phyloP scores from a whole-genome alignment of 2,888 invertebrate species.

The Teleiodes luculella region DNA sequence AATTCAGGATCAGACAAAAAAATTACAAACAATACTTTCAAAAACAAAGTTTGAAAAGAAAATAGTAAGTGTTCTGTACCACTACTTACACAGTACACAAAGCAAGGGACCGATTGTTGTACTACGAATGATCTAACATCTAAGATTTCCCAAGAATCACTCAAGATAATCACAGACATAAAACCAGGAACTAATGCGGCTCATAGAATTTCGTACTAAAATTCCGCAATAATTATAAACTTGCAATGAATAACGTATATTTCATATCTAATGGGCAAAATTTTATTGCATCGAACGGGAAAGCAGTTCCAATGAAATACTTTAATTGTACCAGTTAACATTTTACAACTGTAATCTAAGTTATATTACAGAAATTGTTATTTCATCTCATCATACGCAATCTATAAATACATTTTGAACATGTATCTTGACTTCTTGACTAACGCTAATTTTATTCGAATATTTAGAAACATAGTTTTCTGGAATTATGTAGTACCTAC shows the following conservation, averaged over 20 bases:
- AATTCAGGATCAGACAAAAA: too few relatives aligned
- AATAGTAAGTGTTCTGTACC: too few relatives aligned
- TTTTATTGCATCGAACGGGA: slow-evolving; percentile 41
- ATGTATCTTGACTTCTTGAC: too few relatives aligned
- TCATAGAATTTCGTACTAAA: background rate
- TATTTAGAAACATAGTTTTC: too few relatives aligned
- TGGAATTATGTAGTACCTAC: too few relatives aligned
- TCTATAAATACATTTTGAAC: slow-evolving; percentile 13
- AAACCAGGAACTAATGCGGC: background rate
- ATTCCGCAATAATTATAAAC: slow-evolving; percentile 31
- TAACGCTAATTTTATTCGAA: too few relatives aligned
- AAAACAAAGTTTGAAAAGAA: too few relatives aligned
- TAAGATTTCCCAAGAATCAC: slow-evolving; percentile 1
- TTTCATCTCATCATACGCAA: slow-evolving; percentile 24
- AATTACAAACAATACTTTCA: too few relatives aligned
- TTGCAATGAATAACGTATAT: slow-evolving; percentile 28
- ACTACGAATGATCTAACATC: background rate
- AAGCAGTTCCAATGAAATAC: slow-evolving; percentile 28
- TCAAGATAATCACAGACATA: slow-evolving; percentile 3
- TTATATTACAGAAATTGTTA: slow-evolving; percentile 19
- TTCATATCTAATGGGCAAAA: slow-evolving; percentile 32
- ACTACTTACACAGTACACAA: too few relatives aligned
- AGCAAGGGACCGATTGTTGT: too few relatives aligned
- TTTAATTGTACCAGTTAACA: slow-evolving; percentile 39
- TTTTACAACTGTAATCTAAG: slow-evolving; percentile 29